Evolutionary conservation across 2,888 invertebrate species (phyloP).

Genomic region (Arenicola marina): DNA sequence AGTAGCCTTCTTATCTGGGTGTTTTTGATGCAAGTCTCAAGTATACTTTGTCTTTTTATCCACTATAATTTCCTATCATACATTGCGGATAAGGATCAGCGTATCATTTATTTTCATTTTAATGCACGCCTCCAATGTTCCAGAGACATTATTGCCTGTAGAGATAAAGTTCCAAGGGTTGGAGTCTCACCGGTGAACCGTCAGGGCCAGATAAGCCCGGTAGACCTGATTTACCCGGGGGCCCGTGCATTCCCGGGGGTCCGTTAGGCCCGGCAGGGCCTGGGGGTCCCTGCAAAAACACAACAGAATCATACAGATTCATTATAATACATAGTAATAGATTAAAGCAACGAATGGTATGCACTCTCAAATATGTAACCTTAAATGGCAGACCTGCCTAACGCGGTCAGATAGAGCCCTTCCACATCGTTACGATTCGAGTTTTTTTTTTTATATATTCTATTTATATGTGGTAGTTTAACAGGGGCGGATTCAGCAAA

Average conservation of each 20-base stretch:
- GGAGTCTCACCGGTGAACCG: constrained; percentile 64
- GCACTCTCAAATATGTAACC: neutral
- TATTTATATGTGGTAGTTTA: neutral
- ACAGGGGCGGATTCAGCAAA: too few relatives aligned
- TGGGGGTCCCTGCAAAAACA: constrained; percentile 21
- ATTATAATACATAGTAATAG: neutral
- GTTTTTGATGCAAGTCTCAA: too few relatives aligned
- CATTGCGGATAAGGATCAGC: too few relatives aligned
- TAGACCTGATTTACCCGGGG: constrained; percentile 31
- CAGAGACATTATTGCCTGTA: too few relatives aligned
- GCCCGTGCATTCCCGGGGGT: constrained; percentile 29
- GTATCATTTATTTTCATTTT: too few relatives aligned
- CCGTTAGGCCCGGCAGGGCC: constrained; percentile 31
- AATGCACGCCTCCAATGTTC: too few relatives aligned
- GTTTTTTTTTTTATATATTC: neutral
- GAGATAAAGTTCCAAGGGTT: neutral
- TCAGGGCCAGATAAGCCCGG: constrained; percentile 33
- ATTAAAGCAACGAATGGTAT: neutral
- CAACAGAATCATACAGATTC: neutral
- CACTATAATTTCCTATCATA: too few relatives aligned
- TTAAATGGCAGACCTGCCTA: too few relatives aligned
- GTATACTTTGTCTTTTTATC: too few relatives aligned
- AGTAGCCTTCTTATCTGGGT: too few relatives aligned
- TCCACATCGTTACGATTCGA: too few relatives aligned
- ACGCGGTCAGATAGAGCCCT: too few relatives aligned